Base-by-base conservation (phyloP, 2,888 invertebrate genomes). In the Venusia cambrica region DNA sequence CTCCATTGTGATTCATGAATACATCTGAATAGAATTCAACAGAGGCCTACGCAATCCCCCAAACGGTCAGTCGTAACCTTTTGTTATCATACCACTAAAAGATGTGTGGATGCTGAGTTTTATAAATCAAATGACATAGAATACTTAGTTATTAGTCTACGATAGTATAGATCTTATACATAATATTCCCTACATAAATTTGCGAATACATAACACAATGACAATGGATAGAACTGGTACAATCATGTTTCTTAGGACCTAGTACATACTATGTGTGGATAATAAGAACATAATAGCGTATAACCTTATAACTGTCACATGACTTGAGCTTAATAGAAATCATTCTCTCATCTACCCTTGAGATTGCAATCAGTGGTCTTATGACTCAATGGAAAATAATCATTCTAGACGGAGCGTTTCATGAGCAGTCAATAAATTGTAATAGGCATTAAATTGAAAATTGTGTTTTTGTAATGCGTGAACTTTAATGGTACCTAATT, bases 301-400 rank as follows among this genome's bases (percentile, higher is more conserved):
- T 38, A 51, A 45, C 50, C 50, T 51, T 39, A 48, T 21, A 22
- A 17, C 29, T 30, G 44, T 51, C 50, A 56, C 56, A 56, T 52
- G 56, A 52, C 47, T 33, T 49, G 32, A 35, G 35, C 22, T 49
- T 41, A 63, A 57, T 65, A 62, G 56, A 61, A 62, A 56, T 55
- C 58, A 56, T 57, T 61, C 51, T 45, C 43, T 46, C 58, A 61
- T 51, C 52, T 57, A 56, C 57, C 60, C 64, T 62, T 62, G 61
- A 59, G 52, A 54, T 40, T 35, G 42, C 29, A 49, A 51, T 46
- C 38, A 33, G 42, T 14, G 20, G 30, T 27, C 24, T 17, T 26
- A 40, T 46, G 43, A 39, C 38, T 51, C 50, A 55, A 48, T 46
- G 38, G 39, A 57, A 49, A 52, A 45, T 48, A 34, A 38, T 48